Evolutionary conservation across 1,140 invertebrate species (phyloP).

Genomic region (Drosophila setifemur): DNA sequence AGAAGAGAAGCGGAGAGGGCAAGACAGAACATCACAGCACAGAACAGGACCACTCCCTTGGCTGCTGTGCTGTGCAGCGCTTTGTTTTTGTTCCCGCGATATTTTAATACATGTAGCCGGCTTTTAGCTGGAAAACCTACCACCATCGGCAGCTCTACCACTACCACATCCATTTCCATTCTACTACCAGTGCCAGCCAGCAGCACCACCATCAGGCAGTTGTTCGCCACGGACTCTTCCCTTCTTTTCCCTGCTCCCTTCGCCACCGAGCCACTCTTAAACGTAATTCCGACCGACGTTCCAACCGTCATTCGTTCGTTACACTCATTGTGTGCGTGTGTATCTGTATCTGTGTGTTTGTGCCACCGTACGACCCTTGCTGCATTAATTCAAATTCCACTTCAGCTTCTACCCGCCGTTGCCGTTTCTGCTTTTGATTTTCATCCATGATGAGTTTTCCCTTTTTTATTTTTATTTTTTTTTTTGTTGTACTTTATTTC

Average conservation of each 20-base stretch:
- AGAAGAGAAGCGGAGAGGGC: background rate
- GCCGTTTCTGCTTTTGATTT: slow-evolving; percentile 76
- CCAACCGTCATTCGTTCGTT: slow-evolving; percentile 41
- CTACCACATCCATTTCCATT: background rate
- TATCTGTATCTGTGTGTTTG: slow-evolving; percentile 25
- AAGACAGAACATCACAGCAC: slow-evolving; percentile 10
- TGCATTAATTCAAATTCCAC: slow-evolving; percentile 74
- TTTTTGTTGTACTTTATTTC: slow-evolving; percentile 46
- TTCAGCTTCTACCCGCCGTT: slow-evolving; percentile 65
- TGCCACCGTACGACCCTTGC: slow-evolving; percentile 67
- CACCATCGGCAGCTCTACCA: slow-evolving; percentile 25
- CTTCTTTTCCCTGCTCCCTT: background rate
- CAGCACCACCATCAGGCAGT: slow-evolving; percentile 35
- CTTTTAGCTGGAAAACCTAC: slow-evolving; percentile 57
- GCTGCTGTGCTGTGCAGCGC: slow-evolving; percentile 33
- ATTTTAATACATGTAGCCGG: slow-evolving; percentile 60
- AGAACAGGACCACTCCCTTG: slow-evolving; percentile 49
- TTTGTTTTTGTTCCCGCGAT: slow-evolving; percentile 55
- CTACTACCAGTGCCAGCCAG: slow-evolving; percentile 4
- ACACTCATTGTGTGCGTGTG: slow-evolving; percentile 26
- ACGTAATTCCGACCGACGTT: slow-evolving; percentile 50
- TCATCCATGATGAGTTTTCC: slow-evolving; percentile 79
- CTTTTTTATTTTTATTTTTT: slow-evolving; percentile 52
- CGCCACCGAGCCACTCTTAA: slow-evolving; percentile 25
- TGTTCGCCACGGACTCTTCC: background rate